Conservation (phyloP, 2,797 vertebrate genomes). For the Gallinago nigripennis region DNA sequence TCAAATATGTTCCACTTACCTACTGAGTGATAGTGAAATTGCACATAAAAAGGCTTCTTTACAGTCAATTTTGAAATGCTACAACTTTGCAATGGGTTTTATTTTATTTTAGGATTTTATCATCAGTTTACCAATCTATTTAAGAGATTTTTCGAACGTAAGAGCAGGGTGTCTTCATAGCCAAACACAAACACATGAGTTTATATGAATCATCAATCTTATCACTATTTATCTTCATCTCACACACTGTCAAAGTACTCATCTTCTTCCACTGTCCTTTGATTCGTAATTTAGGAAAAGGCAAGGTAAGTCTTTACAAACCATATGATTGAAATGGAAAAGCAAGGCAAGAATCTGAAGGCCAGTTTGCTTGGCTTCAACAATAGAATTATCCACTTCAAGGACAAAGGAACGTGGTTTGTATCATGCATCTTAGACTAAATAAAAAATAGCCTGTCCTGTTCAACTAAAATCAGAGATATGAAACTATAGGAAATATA, state of each 20-base stretch:
- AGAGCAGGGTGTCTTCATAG: neutral
- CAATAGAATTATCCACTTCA: neutral
- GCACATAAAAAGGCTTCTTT: slow-evolving; percentile 42
- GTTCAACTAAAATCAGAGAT: neutral
- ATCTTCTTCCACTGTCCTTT: neutral
- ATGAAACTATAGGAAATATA: neutral
- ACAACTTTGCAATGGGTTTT: neutral
- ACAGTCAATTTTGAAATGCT: slow-evolving; percentile 10
- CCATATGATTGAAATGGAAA: neutral
- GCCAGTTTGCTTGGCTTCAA: neutral
- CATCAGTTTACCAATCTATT: neutral
- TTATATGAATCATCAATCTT: neutral
- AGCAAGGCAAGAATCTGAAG: neutral
- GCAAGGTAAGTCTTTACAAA: neutral
- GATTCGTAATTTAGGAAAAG: neutral
- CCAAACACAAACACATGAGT: neutral
- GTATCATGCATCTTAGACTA: neutral
- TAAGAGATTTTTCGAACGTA: neutral
- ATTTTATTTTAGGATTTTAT: neutral
- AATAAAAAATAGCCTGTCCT: neutral
- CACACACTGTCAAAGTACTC: neutral
- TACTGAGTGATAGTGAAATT: slow-evolving; percentile 51
- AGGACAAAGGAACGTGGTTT: neutral
- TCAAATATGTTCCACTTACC: slow-evolving; percentile 51
- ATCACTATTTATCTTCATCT: neutral